Conservation (phyloP, 1,140 invertebrate species). For the Chionoecetes opilio region DNA sequence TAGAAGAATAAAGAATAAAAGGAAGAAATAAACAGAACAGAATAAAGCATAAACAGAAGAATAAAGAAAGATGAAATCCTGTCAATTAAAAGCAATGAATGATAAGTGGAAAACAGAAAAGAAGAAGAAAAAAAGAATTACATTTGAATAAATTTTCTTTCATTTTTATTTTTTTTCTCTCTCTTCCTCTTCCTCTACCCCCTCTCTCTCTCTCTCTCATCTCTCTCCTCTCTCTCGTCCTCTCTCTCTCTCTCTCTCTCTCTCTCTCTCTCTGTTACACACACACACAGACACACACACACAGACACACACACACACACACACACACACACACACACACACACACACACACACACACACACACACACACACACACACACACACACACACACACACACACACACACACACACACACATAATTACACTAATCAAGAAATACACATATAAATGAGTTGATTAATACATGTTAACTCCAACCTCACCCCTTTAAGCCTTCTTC, state of each 20-base stretch:
- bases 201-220: neutral
- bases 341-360: neutral
- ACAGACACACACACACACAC: neutral
- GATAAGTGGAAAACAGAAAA: too few species aligned
- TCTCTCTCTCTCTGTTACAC: neutral
- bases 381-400: constrained; percentile 46
- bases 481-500: too few species aligned
- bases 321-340: neutral
- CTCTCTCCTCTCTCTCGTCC: neutral
- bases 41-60: too few species aligned
- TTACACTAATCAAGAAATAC: neutral
- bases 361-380: constrained; percentile 22
- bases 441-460: neutral
- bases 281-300: constrained; percentile 1
- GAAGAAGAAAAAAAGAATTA: neutral
- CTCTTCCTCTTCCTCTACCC: too few species aligned
- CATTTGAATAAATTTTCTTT: neutral
- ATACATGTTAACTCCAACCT: neutral
- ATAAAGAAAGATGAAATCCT: too few species aligned
- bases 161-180: neutral
- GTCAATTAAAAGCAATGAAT: too few species aligned
- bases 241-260: neutral
- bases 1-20: too few species aligned
- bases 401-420: constrained; percentile 40
- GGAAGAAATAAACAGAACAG: too few species aligned